Evolutionary conservation across 2,113 vertebrate species (phyloP).

Genomic region (Maccullochella peelii): DNA sequence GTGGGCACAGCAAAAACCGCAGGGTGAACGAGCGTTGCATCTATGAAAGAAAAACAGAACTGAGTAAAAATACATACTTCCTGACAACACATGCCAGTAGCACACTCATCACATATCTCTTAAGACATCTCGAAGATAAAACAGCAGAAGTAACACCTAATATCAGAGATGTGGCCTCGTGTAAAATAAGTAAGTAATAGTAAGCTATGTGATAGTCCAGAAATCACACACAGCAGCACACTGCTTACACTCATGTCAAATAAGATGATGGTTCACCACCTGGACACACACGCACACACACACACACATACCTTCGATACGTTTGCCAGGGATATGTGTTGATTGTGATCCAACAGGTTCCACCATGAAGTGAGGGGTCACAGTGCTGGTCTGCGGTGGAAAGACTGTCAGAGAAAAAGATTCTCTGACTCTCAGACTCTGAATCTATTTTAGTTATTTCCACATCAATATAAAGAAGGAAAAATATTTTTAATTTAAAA

Average conservation of each 20-base stretch:
- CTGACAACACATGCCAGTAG: constrained; percentile 20
- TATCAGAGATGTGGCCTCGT: not conserved
- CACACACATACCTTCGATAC: not conserved
- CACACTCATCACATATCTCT: not conserved
- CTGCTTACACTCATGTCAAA: no score
- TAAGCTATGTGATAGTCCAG: no score
- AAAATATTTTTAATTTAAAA: no score
- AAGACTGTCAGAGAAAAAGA: constrained; percentile 14
- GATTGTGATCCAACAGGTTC: not conserved
- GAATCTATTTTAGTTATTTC: no score
- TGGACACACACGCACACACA: not conserved
- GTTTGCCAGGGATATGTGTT: not conserved
- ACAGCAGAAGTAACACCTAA: not conserved
- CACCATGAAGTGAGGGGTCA: not conserved
- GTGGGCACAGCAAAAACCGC: not conserved
- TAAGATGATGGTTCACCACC: not conserved
- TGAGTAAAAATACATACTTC: not conserved
- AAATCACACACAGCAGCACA: no score
- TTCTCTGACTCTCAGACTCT: no score
- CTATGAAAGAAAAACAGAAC: not conserved
- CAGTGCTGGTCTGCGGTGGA: not conserved
- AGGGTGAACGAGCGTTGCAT: accelerated
- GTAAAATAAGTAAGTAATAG: no score
- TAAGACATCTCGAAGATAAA: not conserved
- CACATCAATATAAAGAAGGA: no score